Evolutionary conservation across 1,140 invertebrate genomes (phyloP).

Genomic region (Cotesia vestalis): DNA sequence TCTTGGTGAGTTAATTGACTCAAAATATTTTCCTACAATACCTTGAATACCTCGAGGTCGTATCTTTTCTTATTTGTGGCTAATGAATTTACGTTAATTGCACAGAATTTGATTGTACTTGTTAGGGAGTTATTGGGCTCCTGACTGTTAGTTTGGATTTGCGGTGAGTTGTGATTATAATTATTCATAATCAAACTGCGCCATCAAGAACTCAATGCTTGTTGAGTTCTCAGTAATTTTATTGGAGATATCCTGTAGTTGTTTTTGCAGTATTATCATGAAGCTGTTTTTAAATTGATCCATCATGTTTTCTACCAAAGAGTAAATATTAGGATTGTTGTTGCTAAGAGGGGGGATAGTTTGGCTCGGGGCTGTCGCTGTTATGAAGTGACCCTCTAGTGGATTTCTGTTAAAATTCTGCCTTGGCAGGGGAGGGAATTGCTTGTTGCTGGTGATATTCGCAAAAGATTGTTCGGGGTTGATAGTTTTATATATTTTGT

Average conservation of each 20-base stretch:
- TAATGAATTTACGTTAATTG: constrained; percentile 29
- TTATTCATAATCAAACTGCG: constrained; percentile 1
- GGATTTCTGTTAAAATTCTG: too few species aligned
- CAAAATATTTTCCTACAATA: not conserved
- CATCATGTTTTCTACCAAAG: too few species aligned
- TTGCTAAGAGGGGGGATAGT: too few species aligned
- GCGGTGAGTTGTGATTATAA: not conserved
- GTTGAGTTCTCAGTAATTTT: not conserved
- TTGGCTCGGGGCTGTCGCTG: too few species aligned
- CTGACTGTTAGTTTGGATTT: not conserved
- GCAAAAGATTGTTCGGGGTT: too few species aligned
- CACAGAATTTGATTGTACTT: not conserved
- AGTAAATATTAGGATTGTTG: too few species aligned
- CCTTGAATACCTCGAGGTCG: not conserved
- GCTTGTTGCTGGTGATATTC: too few species aligned
- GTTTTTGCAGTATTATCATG: too few species aligned
- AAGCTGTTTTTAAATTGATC: too few species aligned
- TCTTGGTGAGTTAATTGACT: constrained; percentile 33
- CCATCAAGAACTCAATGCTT: not conserved
- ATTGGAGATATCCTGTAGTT: not conserved
- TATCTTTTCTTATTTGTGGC: constrained; percentile 3
- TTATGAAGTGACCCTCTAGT: too few species aligned
- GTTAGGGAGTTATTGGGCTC: not conserved
- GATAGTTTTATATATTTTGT: not conserved
- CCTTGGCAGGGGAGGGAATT: too few species aligned